Base-by-base conservation (phyloP, 2,113 vertebrate species). In the Tichodroma muraria region DNA sequence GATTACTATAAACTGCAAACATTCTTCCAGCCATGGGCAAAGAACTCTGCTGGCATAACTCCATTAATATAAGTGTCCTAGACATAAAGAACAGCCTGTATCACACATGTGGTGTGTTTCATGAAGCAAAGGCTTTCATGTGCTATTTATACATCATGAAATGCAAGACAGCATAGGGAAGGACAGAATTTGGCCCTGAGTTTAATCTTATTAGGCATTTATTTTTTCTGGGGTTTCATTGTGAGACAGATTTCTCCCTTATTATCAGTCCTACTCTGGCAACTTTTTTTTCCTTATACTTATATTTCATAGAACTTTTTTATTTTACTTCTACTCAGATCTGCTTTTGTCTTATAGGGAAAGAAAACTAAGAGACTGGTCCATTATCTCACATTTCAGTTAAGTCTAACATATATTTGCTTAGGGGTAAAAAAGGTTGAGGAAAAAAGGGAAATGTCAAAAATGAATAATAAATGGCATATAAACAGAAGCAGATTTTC, bases 401-500 rank as follows among this genome's bases (percentile, higher is more conserved):
- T 94, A 94, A 84, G 85, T 94, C 97, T 97, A 97, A 95, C 96
- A 49, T 95, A 94, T 97, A 97, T 97, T 98, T 98, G 97, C 97
- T 98, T 93, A 95, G 91, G 97, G 97, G 93, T 94, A 93, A 85
- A 95, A 97, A 89, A 91, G 94, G 92, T 97, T 96, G 96, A 97
- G 96, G 97, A 97, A 97, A 95, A 98, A 98, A 98, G 96, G 97
- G 94, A 98, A 97, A 98, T 97, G 98, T 98, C 97, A 97, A 96
- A 98, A 98, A 92, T 96, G 95, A 97, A 98, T 98, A 98, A 98
- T 98, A 98, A 98, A 97, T 96, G 96, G 92, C 85, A n/a, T 97
- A 98, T 98, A 98, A 98, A 98, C 98, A 98, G 98, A 98, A 98
- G 98, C 98, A 98, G 97, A 97, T 98, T 98, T 98, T 98, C 97